Percentiles rank a stretch among this genome's conserved stretches.
Conservation (phyloP, 2,797 vertebrate species). For the Acropternis orthonyx region DNA sequence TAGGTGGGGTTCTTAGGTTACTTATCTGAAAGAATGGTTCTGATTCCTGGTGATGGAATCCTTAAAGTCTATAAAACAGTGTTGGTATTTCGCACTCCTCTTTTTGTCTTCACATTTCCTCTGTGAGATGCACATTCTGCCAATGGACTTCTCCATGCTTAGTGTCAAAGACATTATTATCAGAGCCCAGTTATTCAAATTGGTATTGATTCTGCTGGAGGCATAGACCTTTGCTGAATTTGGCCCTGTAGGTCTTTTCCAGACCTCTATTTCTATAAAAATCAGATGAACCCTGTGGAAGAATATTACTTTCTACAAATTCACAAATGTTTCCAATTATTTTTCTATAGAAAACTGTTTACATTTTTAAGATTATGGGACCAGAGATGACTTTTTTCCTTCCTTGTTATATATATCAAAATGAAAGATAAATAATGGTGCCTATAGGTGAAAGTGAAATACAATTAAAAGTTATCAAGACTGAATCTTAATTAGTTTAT, state of each 20-base stretch:
- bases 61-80: background rate
- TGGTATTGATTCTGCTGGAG: background rate
- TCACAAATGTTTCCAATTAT: background rate
- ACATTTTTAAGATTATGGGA: background rate
- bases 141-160: background rate
- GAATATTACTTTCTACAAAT: background rate
- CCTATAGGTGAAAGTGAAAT: background rate
- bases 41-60: background rate
- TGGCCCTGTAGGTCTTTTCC: background rate
- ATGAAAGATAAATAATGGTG: background rate
- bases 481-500: background rate
- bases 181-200: background rate
- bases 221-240: background rate
- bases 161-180: background rate
- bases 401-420: background rate
- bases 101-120: background rate
- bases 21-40: background rate
- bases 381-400: background rate
- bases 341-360: background rate
- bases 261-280: background rate
- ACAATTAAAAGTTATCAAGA: background rate
- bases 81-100: rapidly evolving
- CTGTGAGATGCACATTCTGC: background rate
- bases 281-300: background rate
- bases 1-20: background rate